These are phyloP conservation scores for Papilio glaucus DNA, from an alignment of 1,140 invertebrate genomes.

Conservation along the genomic window DNA sequence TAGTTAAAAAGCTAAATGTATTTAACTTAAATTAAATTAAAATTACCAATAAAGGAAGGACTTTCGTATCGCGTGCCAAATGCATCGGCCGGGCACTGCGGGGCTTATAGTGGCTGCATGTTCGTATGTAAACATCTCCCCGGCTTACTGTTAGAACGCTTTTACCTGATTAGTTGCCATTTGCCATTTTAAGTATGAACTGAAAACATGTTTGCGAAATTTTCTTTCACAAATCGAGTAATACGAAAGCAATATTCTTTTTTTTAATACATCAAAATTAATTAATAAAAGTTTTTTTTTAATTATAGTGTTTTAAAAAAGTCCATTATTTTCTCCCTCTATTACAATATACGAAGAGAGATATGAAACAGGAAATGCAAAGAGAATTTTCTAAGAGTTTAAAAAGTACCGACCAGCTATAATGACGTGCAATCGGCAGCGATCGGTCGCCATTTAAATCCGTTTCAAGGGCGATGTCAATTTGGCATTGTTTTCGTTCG, in stretches of 20 bases:
- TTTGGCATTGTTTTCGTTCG: conserved; percentile 44
- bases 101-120: conserved; percentile 11
- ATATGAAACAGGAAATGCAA: too few relatives aligned
- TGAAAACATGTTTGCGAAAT: background rate
- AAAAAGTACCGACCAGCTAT: background rate
- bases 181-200: conserved; percentile 9
- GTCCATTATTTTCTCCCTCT: too few relatives aligned
- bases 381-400: background rate
- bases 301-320: too few relatives aligned
- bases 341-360: too few relatives aligned
- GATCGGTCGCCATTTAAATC: conserved; percentile 13
- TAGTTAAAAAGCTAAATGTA: background rate
- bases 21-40: conserved; percentile 2
- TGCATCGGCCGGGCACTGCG: conserved; percentile 9
- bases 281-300: too few relatives aligned
- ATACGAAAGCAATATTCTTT: background rate
- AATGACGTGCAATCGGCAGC: conserved; percentile 11
- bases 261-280: background rate
- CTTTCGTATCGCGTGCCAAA: conserved; percentile 23
- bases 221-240: background rate
- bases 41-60: conserved; percentile 15
- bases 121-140: conserved; percentile 29
- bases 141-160: conserved; percentile 26
- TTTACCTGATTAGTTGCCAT: conserved; percentile 31
- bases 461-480: conserved; percentile 37